Evolutionary conservation across 2,797 vertebrate genomes (phyloP).

Genomic region (Tokudaia muenninki): DNA sequence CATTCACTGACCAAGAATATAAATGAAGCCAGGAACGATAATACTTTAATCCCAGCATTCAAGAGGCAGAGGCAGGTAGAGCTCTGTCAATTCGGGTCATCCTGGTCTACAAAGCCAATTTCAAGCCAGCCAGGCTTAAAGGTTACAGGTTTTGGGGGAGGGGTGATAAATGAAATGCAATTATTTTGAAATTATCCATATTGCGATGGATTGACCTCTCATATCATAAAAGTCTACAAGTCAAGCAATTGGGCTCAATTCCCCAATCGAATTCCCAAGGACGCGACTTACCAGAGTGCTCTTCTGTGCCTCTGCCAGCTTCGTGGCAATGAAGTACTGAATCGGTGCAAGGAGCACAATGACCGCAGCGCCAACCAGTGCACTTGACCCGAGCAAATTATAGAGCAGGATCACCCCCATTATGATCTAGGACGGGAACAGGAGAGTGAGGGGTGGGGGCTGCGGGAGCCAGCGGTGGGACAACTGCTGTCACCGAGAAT

Average conservation of each 20-base stretch:
- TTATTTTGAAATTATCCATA: conserved; percentile 24
- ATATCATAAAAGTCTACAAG: conserved; percentile 27
- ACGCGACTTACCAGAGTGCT: conserved; percentile 89
- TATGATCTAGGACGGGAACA: conserved; percentile 79
- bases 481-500: neutral
- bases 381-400: conserved; percentile 92
- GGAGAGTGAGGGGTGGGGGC: neutral
- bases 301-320: conserved; percentile 97
- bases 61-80: neutral
- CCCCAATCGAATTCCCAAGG: neutral
- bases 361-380: conserved; percentile 95
- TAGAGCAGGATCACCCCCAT: conserved; percentile 97
- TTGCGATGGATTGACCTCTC: neutral
- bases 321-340: conserved; percentile 98
- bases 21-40: neutral
- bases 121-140: neutral
- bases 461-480: neutral
- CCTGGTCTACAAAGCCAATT: neutral
- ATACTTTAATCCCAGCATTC: too few relatives aligned
- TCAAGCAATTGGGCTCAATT: neutral
- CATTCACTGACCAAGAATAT: neutral
- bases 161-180: neutral
- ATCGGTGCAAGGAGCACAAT: conserved; percentile 96
- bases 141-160: neutral
- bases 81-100: neutral